Percentiles rank a stretch among this genome's conserved stretches.
These are phyloP conservation scores for Parapristionchus giblindavisi DNA, from an alignment of 2,888 invertebrate genomes.

Conservation along the genomic window DNA sequence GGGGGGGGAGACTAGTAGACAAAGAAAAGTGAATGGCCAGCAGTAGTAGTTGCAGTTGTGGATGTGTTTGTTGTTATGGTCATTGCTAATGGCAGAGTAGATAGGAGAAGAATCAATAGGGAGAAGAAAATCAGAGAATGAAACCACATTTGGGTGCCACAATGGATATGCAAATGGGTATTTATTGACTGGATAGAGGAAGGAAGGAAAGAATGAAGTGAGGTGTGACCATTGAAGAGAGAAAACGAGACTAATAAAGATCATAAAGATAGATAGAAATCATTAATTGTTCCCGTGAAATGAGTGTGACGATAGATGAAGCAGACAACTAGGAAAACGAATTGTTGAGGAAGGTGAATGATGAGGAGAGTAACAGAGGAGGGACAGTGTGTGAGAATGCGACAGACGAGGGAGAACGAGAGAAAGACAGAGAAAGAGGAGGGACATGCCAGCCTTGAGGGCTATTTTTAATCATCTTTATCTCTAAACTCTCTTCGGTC, in stretches of 20 bases:
- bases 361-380: constrained; percentile 3
- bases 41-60: not conserved
- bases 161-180: too few relatives aligned
- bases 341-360: constrained; percentile 1
- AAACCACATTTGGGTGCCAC: too few relatives aligned
- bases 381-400: constrained; percentile 9
- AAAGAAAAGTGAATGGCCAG: not conserved
- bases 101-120: not conserved
- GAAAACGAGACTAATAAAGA: too few relatives aligned
- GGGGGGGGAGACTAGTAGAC: not conserved
- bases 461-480: too few relatives aligned
- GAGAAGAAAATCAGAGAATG: constrained; percentile 2
- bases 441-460: too few relatives aligned
- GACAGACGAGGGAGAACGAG: constrained; percentile 4
- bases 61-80: too few relatives aligned
- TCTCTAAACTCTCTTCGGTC: too few relatives aligned
- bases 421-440: not conserved
- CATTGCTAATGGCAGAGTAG: constrained; percentile 8
- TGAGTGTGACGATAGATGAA: too few relatives aligned
- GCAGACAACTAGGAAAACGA: too few relatives aligned
- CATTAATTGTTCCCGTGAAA: too few relatives aligned
- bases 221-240: not conserved
- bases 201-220: constrained; percentile 3
- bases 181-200: not conserved
- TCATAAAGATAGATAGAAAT: too few relatives aligned